Conservation (phyloP, 2,113 vertebrate species). For the Nerophis lumbriciformis region DNA sequence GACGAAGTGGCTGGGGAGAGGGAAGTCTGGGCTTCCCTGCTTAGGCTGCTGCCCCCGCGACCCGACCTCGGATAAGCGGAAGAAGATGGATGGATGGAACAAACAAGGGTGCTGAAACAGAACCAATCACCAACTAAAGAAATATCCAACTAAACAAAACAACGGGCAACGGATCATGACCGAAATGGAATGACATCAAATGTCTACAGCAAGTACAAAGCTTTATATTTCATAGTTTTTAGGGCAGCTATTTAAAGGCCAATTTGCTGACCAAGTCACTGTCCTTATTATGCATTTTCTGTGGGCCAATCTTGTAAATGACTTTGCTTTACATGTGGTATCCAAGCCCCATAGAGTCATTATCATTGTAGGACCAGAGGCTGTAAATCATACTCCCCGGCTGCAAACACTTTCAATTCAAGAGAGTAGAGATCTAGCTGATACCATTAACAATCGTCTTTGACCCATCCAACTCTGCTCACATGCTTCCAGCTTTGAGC, state of each 20-base stretch:
- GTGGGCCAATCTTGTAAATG: constrained; percentile 63
- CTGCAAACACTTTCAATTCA: constrained; percentile 49
- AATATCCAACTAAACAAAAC: no score
- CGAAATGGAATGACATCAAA: no score
- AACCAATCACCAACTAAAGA: no score
- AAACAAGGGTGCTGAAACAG: no score
- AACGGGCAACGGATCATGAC: no score
- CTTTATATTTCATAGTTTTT: no score
- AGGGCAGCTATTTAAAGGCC: constrained; percentile 67
- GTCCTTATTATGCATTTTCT: constrained; percentile 20
- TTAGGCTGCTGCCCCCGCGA: no score
- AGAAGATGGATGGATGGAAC: no score
- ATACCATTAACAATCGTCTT: constrained; percentile 44
- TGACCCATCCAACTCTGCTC: constrained; percentile 23
- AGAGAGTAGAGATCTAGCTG: constrained; percentile 28
- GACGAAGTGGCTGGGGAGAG: no score
- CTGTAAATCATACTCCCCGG: constrained; percentile 50
- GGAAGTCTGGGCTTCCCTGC: no score
- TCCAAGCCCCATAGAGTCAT: constrained; percentile 37
- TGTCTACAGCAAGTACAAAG: no score
- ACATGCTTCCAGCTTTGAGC: constrained; percentile 12
- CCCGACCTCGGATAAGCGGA: no score
- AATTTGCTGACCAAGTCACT: constrained; percentile 50
- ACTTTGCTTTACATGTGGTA: constrained; percentile 61
- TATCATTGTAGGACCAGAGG: constrained; percentile 38